phyloP scores from a whole-genome alignment of 2,888 invertebrate species.

The Gasteruption jaculator region DNA sequence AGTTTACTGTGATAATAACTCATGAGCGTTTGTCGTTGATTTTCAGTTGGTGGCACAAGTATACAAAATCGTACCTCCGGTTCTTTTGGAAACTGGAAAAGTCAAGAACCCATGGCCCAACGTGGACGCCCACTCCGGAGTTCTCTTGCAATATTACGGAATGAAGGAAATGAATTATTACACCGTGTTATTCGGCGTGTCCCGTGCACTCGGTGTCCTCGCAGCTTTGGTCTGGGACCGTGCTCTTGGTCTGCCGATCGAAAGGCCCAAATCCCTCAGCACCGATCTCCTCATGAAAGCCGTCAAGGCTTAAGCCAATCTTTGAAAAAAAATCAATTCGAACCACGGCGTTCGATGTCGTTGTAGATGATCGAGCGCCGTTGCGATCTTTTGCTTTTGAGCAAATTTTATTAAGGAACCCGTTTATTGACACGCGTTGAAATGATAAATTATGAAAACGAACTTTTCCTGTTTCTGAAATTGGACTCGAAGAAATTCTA shows the following conservation, averaged over 20 bases:
- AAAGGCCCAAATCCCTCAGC: conserved; percentile 75
- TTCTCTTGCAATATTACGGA: conserved; percentile 67
- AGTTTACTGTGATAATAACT: no score
- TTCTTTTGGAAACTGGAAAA: conserved; percentile 89
- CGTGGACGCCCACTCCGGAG: conserved; percentile 96
- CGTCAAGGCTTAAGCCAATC: conserved; percentile 42
- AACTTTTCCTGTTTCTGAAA: no score
- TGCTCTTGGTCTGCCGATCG: conserved; percentile 77
- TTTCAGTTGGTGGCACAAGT: conserved; percentile 76
- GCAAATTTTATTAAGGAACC: no score
- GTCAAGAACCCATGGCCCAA: conserved; percentile 99
- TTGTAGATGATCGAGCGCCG: no score
- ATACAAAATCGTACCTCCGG: conserved; percentile 89
- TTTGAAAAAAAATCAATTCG: no score
- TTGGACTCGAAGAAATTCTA: no score
- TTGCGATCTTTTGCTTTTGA: no score
- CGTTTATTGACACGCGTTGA: no score
- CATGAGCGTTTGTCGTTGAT: conserved; percentile 8
- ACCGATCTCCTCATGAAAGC: conserved; percentile 48
- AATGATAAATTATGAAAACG: no score
- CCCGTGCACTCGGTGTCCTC: conserved; percentile 77
- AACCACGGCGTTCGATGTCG: no score
- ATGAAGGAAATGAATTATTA: conserved; percentile 89
- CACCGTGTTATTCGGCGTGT: conserved; percentile 86
- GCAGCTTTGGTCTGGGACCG: conserved; percentile 79